phyloP scores from a whole-genome alignment of 2,888 invertebrate species.

The Pheosia gnoma region DNA sequence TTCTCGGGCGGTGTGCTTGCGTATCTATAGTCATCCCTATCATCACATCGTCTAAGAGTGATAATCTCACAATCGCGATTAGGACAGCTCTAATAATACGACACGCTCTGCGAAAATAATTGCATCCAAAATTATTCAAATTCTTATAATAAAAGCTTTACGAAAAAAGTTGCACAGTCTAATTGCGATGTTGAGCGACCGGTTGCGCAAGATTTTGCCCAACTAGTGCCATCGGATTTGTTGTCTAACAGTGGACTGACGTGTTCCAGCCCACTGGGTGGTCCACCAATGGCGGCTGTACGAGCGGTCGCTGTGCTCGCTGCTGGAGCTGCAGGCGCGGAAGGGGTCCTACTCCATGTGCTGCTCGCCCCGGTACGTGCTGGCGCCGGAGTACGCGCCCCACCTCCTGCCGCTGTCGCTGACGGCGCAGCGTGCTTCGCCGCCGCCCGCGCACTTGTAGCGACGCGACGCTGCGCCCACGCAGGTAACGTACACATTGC shows the following conservation, averaged over 20 bases:
- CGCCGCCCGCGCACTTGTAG: slow-evolving; percentile 81
- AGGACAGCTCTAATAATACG: no score
- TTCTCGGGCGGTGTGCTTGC: no score
- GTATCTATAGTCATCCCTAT: no score
- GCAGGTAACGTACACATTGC: slow-evolving; percentile 44
- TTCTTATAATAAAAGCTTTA: no score
- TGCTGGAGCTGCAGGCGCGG: slow-evolving; percentile 72
- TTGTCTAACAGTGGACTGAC: neutral
- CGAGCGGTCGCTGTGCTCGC: slow-evolving; percentile 75
- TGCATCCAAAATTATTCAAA: no score
- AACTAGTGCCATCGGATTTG: no score
- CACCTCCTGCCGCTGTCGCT: slow-evolving; percentile 70
- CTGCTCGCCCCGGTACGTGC: slow-evolving; percentile 73
- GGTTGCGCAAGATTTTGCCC: no score
- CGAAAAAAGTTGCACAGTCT: no score
- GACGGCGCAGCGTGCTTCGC: slow-evolving; percentile 67
- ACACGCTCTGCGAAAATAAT: no score
- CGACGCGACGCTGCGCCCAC: slow-evolving; percentile 70
- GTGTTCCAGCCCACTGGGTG: slow-evolving; percentile 70
- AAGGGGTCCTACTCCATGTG: slow-evolving; percentile 69
- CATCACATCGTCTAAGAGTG: no score
- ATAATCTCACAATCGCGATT: no score
- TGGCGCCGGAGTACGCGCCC: slow-evolving; percentile 71
- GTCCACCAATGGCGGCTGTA: slow-evolving; percentile 77
- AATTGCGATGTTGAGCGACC: no score